These are phyloP conservation scores for Argyresthia goedartella DNA, from an alignment of 2,888 invertebrate genomes.

Conservation along the genomic window DNA sequence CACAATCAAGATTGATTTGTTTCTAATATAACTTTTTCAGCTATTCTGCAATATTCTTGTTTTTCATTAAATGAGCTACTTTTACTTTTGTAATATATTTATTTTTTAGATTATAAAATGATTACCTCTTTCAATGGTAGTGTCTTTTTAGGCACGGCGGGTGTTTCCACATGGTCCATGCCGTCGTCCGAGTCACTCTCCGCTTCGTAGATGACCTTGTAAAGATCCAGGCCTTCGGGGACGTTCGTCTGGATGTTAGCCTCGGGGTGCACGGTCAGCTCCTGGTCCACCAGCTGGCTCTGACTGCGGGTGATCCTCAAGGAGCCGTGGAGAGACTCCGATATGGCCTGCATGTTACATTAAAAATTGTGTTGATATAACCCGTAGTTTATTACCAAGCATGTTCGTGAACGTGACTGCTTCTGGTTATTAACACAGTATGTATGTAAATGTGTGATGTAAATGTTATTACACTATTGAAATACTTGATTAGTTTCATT, in stretches of 20 bases:
- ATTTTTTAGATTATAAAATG: no score
- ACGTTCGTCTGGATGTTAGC: conserved; percentile 61
- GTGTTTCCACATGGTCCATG: conserved; percentile 44
- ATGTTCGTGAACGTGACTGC: no score
- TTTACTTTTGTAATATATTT: no score
- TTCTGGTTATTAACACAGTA: no score
- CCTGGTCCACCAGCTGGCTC: conserved; percentile 54
- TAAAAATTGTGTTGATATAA: conserved; percentile 1
- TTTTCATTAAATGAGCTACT: no score
- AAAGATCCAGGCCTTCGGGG: conserved; percentile 54
- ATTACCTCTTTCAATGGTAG: conserved; percentile 3
- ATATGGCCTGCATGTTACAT: conserved; percentile 43
- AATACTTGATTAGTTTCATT: no score
- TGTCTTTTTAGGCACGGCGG: conserved; percentile 28
- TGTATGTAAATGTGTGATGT: no score
- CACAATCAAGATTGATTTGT: no score
- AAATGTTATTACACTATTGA: no score
- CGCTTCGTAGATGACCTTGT: conserved; percentile 53
- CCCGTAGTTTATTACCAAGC: no score
- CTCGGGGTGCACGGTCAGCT: conserved; percentile 53
- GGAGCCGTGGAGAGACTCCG: conserved; percentile 49
- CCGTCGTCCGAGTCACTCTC: conserved; percentile 49
- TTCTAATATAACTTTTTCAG: no score
- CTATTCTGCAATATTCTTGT: no score
- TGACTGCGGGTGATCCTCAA: conserved; percentile 34